Evolutionary conservation across 2,888 invertebrate genomes (phyloP), one percentile per base, ranked within the genome.

Genomic region (Mantis religiosa): DNA sequence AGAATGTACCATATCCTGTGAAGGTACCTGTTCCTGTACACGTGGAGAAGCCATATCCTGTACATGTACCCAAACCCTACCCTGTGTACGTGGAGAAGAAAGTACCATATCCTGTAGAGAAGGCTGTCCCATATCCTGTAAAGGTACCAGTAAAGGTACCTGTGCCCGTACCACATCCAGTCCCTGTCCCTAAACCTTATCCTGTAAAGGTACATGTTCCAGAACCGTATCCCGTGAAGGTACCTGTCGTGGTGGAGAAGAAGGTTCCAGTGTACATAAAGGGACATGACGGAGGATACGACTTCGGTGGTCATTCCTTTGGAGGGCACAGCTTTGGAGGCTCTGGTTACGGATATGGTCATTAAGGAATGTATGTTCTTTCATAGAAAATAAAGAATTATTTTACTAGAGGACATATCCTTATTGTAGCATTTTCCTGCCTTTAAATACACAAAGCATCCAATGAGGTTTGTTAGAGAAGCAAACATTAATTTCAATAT

Each of bases 11-110:
- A 8, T 25, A 27, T 41, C 81, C 87, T n/a, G 87, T 87, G 15
- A 87, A 87, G 82, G 87, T 87, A 14, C 87, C 87, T 54, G 87
- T 87, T 1, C 30, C 81, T 30, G 87, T 87, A 15, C 82, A 87
- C 28, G 87, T 87, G 12, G 82, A 87, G 14, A 87, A 87, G 20
- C 87, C 87, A 27, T 87, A 87, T 82, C 81, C 87, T n/a, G 87
- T 87, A 34, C 54, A 28, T 25, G 87, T 87, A 25, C 87, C 87
- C 28, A 87, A 87, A 87, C 87, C 87, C 7, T 87, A 87, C 14
- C 81, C 81, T 34, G 87, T 87, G n/a, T 47, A 82, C 15, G 82
- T 87, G n/a, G 86, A 86, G 86, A 86, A 86, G 81, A 86, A 86
- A 14, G 86, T 86, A 15, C 86, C 86, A 28, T 86, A 86, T 28